Base-by-base conservation (phyloP, 2,888 invertebrate genomes). In the Nesidiocoris tenuis region DNA sequence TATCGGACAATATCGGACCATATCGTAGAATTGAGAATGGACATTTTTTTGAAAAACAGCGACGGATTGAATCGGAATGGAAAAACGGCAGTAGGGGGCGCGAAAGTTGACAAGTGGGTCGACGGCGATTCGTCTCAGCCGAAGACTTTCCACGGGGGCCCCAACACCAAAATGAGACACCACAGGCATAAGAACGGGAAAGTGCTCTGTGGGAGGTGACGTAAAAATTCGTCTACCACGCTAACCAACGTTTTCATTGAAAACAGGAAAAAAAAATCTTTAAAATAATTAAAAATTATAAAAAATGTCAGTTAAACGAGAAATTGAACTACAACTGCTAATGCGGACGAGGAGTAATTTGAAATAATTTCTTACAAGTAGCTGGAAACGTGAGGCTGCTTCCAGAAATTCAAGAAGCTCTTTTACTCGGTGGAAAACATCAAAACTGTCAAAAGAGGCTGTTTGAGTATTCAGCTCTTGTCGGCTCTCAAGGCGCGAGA, bases 61-160 rank as follows among this genome's bases (percentile, higher is more conserved):
- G n/a, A n/a, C n/a, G n/a, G n/a, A n/a, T n/a, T n/a, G n/a, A n/a
- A n/a, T n/a, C n/a, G n/a, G n/a, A n/a, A n/a, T n/a, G n/a, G n/a
- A n/a, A n/a, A n/a, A n/a, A n/a, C n/a, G n/a, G n/a, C n/a, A n/a
- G 39, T 39, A 12, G 39, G 39, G 39, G 39, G 39, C 39, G 39
- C 39, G 67, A 67, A 67, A 67, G 70, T 70, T 59, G 57, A 24
- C 70, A 70, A 70, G 24, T 70, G 24, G 70, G 70, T 70, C 70
- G 70, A 17, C 18, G 22, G 59, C 59, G 59, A 70, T 70, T 70
- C 70, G 70, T 54, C 59, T 5, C 59, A 59, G 70, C 23, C 59
- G 59, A 70, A 25, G 39, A 39, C 59, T 67, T 70, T 59, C 67
- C 67, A 67, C 19, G 19, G 7, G 12, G 56, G 67, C 54, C n/a